Conservation (phyloP, 2,888 invertebrate species). For the Thera britannica region DNA sequence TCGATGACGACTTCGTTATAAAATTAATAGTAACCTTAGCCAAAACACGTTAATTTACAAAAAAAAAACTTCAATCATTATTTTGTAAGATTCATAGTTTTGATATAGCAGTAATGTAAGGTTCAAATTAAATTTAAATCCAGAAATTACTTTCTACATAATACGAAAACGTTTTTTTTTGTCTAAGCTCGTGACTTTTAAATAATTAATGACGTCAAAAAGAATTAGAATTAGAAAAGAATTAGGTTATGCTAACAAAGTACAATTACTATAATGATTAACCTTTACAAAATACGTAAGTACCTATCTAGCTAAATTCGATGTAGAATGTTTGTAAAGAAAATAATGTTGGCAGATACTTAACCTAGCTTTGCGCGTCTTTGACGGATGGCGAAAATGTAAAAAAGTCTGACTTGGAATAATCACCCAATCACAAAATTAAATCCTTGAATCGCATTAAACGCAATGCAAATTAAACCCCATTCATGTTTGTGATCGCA, state of each 20-base stretch:
- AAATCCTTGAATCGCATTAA: too few relatives aligned
- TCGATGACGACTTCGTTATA: conserved; percentile 12
- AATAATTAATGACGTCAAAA: conserved; percentile 32
- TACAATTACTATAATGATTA: conserved; percentile 10
- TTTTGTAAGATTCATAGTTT: too few relatives aligned
- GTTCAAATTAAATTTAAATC: not conserved
- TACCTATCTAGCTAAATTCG: not conserved
- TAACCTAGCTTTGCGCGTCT: too few relatives aligned
- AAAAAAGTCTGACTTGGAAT: too few relatives aligned
- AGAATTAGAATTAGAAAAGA: too few relatives aligned
- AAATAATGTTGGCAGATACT: too few relatives aligned
- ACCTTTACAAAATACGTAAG: conserved; percentile 16
- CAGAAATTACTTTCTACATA: not conserved
- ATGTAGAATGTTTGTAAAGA: too few relatives aligned
- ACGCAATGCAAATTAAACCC: too few relatives aligned
- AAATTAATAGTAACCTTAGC: not conserved
- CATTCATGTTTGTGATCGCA: too few relatives aligned
- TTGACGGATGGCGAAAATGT: too few relatives aligned
- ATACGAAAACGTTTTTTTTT: conserved; percentile 6
- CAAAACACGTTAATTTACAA: not conserved
- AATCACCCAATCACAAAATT: too few relatives aligned
- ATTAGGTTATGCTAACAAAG: not conserved
- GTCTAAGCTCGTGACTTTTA: conserved; percentile 72
- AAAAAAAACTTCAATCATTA: not conserved
- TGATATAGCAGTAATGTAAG: too few relatives aligned